Evolutionary conservation across 2,797 vertebrate species (phyloP).

Genomic region (Trachops cirrhosus): DNA sequence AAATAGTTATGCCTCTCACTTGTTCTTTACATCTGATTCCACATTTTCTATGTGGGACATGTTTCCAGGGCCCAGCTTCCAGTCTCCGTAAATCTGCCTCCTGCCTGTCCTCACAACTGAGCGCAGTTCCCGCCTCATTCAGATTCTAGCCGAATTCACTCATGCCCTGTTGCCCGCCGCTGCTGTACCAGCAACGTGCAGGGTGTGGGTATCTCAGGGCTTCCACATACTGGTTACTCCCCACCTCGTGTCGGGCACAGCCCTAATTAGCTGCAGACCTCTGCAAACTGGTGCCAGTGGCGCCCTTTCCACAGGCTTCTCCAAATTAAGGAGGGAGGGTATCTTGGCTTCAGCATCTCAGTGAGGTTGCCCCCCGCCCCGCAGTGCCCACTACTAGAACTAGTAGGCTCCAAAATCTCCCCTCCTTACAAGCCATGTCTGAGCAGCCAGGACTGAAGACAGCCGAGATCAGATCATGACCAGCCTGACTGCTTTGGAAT

Average conservation of each 20-base stretch:
- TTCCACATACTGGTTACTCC: background rate
- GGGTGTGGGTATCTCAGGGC: background rate
- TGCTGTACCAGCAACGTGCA: background rate
- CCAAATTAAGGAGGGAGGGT: background rate
- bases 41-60: background rate
- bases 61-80: background rate
- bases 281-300: background rate
- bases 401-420: background rate
- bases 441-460: background rate
- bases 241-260: accelerated
- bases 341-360: background rate
- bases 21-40: background rate
- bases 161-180: background rate
- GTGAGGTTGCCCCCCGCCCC: background rate
- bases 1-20: background rate
- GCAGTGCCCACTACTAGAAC: background rate
- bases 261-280: background rate
- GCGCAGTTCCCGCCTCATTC: background rate
- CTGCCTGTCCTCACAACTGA: background rate
- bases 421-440: background rate
- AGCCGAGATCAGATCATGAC: conserved; percentile 38
- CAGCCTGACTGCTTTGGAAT: conserved; percentile 55
- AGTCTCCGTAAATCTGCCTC: background rate
- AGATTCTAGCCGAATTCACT: background rate
- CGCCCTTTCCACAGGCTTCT: background rate